Percentiles rank a stretch among this genome's conserved stretches.
Evolutionary conservation across 2,888 invertebrate species (phyloP).

Genomic region (Himalopsyche tibetana): DNA sequence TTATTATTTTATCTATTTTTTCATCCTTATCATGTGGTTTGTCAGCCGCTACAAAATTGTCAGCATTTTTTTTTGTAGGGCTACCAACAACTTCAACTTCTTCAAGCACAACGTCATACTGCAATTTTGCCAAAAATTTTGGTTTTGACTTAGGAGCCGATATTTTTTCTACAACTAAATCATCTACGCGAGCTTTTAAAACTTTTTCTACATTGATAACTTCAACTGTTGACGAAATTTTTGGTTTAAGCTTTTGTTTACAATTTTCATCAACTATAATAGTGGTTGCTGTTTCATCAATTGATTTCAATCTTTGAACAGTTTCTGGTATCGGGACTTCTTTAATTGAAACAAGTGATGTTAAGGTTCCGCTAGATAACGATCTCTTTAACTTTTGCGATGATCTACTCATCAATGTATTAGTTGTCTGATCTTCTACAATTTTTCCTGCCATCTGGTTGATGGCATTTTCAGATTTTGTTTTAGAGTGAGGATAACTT

Average conservation of each 20-base stretch:
- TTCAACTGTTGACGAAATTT: constrained; percentile 77
- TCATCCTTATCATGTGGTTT: no score
- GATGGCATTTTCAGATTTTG: constrained; percentile 74
- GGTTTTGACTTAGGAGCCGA: constrained; percentile 64
- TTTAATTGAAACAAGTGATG: constrained; percentile 73
- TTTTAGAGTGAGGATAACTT: constrained; percentile 69
- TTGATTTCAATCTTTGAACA: constrained; percentile 70
- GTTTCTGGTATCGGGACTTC: constrained; percentile 72
- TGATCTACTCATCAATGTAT: constrained; percentile 54
- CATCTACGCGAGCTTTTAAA: constrained; percentile 77
- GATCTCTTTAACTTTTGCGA: constrained; percentile 71
- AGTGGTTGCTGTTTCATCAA: constrained; percentile 74
- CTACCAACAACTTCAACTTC: constrained; percentile 31
- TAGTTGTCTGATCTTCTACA: constrained; percentile 69
- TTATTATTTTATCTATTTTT: not conserved
- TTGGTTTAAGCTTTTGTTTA: constrained; percentile 74
- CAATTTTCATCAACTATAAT: constrained; percentile 67
- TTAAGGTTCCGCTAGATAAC: constrained; percentile 72
- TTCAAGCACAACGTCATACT: constrained; percentile 63
- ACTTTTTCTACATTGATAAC: constrained; percentile 73
- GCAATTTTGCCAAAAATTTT: constrained; percentile 48
- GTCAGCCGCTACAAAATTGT: no score
- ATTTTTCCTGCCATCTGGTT: constrained; percentile 67
- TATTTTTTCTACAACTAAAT: constrained; percentile 76
- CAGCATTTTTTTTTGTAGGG: constrained; percentile 36